Evolutionary conservation across 2,888 invertebrate genomes (phyloP), one percentile per base, ranked within the genome.

Genomic region (Meghimatium bilineatum): DNA sequence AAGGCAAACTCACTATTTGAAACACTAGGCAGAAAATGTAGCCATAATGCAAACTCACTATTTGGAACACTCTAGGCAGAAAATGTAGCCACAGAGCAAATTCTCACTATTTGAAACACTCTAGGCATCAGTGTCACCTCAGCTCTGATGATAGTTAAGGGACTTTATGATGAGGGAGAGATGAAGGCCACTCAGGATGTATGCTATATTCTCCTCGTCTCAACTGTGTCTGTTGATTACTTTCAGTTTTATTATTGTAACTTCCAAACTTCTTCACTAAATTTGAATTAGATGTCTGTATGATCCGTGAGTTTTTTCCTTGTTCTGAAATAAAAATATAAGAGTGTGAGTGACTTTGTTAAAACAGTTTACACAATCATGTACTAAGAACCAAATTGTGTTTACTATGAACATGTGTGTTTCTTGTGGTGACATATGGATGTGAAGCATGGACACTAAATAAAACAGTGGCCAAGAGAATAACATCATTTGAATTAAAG

Each of bases 101-200:
- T 12, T 5, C 23, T 29, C 2, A 63, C n/a, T 14, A 63, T 63
- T 63, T 23, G 3, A 63, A 8, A 3, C 63, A 8, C 23, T 63
- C 12, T n/a, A 63, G 26, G 29, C 34, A 69, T 17, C 34, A 69
- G 36, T 32, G 5, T 52, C 3, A 49, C 5, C 20, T 32, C 52
- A n/a, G 17, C 12, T 56, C 36, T 63, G 20, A 23, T 32, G 36
- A 52, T 0, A n/a, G 29, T 75, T 77, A 87, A 12, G 89, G 89
- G 20, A 92, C 87, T 38, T 87, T 85, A 85, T 93, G 93, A 85
- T 92, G 92, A n/a, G 87, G 87, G 32, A 93, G 87, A 29, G 88
- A 88, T 20, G 93, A 90, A n/a, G 92, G 91, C 92, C 92, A 93
- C 76, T 91, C 92, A 29, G 93, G 92, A 83, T 93, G 93, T 80